phyloP scores from a whole-genome alignment of 2,888 invertebrate species.

The Catocala nupta region DNA sequence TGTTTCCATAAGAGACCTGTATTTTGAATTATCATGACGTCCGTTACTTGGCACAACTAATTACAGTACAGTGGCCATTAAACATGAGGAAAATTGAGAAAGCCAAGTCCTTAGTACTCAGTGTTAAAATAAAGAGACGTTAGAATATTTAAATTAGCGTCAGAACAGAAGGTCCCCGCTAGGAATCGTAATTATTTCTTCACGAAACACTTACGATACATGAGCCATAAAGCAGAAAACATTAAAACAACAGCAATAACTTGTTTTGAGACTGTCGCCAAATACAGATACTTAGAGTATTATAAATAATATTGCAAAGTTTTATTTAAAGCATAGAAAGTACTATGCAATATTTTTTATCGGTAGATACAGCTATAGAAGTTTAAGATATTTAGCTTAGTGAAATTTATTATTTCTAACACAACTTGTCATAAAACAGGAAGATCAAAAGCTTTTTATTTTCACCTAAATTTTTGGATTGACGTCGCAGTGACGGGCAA shows the following conservation, averaged over 20 bases:
- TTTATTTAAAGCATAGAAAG: conserved; percentile 9
- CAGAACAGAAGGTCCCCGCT: conserved; percentile 46
- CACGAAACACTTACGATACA: conserved; percentile 63
- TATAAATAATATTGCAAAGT: conserved; percentile 22
- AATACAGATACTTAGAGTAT: conserved; percentile 31
- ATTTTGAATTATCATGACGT: conserved; percentile 2
- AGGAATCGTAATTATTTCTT: conserved; percentile 60
- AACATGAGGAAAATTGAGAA: conserved; percentile 19
- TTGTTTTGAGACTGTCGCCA: conserved; percentile 45
- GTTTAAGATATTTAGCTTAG: conserved; percentile 26
- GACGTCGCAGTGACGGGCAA: conserved; percentile 30
- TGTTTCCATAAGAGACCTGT: background rate
- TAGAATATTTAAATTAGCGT: conserved; percentile 39
- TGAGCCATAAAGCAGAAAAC: conserved; percentile 61
- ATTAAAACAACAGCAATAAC: conserved; percentile 52
- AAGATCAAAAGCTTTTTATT: conserved; percentile 48
- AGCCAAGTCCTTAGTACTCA: conserved; percentile 23
- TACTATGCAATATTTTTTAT: conserved; percentile 34
- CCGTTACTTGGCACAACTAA: conserved; percentile 14
- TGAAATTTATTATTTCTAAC: conserved; percentile 14
- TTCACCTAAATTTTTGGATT: conserved; percentile 34
- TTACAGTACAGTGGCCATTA: conserved; percentile 21
- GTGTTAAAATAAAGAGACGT: conserved; percentile 35
- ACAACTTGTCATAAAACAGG: conserved; percentile 41
- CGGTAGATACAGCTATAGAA: conserved; percentile 22